Base-by-base conservation (phyloP, 1,140 invertebrate species). In the Ephestia elutella region DNA sequence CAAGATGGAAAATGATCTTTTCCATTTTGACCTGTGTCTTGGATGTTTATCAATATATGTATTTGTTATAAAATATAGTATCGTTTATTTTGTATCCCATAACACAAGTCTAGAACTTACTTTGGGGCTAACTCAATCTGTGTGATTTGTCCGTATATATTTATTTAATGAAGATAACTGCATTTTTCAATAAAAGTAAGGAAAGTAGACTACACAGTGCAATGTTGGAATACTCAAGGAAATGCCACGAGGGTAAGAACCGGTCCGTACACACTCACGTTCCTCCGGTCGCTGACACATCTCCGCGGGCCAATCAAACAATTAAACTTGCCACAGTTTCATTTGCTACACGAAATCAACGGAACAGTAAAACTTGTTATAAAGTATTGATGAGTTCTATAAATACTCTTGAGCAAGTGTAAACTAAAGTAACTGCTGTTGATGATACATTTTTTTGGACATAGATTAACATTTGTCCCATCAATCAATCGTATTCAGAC, bases 181-280 rank as follows among this genome's bases (percentile, higher is more conserved):
- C 21, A 25, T 7, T 25, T 10, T 32, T 32, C 11, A 32, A 10
- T 1, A 4, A 17, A 44, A 44, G 15, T 15, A 5, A 44, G 7
- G 38, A 44, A 44, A 44, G 38, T 44, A 44, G 38, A 44, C 1
- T 17, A 44, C 10, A 44, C 38, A 44, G 3, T 15, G 15, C 38
- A 3, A 44, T 17, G 13, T 44, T n/a, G n/a, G 10, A 7, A 44
- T 17, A 65, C 63, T 61, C 58, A 62, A 58, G 61, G 54, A 58
- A 59, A 56, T 49, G 56, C 56, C 55, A 48, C 30, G 44, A 51
- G 61, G 48, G 65, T 62, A 56, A 61, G 65, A 72, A 71, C 66
- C 66, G 49, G 70, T 69, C 64, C 62, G 54, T 60, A 55, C 53
- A 54, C 63, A 62, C 59, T 73, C 67, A 63, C 59, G 50, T 55